Conservation (phyloP, 2,797 vertebrate species). For the Pteropus rufus region DNA sequence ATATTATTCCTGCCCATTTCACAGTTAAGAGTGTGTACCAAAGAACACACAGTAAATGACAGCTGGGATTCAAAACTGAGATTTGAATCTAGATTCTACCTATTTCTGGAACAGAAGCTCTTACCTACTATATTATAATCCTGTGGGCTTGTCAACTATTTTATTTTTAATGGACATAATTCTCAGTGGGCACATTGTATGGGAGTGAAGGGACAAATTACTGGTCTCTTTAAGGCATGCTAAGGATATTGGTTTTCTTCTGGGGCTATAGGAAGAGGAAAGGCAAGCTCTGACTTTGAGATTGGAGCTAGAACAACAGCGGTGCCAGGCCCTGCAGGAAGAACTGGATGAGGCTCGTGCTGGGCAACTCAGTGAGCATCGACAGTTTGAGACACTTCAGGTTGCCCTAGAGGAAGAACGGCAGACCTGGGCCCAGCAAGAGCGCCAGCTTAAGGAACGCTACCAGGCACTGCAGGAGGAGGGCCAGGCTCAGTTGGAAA, state of each 20-base stretch:
- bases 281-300: conserved; percentile 59
- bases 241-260: conserved; percentile 5
- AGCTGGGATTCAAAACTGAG: neutral
- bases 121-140: neutral
- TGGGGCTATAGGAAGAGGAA: conserved; percentile 77
- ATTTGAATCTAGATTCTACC: neutral
- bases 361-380: conserved; percentile 65
- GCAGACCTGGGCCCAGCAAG: conserved; percentile 69
- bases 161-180: neutral
- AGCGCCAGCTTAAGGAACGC: conserved; percentile 76
- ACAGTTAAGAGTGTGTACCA: neutral
- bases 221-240: neutral
- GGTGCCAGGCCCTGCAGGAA: conserved; percentile 54
- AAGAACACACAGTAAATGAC: neutral
- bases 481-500: conserved; percentile 73
- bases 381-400: conserved; percentile 71
- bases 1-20: neutral
- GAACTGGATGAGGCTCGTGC: conserved; percentile 72
- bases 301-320: conserved; percentile 72
- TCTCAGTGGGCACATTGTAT: neutral
- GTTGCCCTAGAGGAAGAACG: conserved; percentile 73
- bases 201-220: neutral
- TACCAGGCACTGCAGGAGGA: conserved; percentile 70
- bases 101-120: neutral
- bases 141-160: neutral